phyloP scores from a whole-genome alignment of 2,888 invertebrate genomes.

The Emmelina monodactyla region DNA sequence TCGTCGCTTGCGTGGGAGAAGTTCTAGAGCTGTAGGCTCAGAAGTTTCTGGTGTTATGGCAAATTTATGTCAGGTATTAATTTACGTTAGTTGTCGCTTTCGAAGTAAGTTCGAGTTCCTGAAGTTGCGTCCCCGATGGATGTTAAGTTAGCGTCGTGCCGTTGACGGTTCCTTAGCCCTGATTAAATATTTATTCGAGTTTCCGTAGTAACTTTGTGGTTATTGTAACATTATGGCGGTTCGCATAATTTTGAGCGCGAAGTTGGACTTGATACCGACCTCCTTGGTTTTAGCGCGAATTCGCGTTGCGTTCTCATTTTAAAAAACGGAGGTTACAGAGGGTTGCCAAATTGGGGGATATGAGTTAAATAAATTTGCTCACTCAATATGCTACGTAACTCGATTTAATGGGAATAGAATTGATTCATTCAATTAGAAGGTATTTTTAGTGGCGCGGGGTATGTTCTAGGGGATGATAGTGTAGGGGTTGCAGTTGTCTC shows the following conservation, averaged over 20 bases:
- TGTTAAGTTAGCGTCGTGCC: slow-evolving; percentile 24
- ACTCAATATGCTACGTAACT: slow-evolving; percentile 65
- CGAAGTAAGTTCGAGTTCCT: slow-evolving; percentile 26
- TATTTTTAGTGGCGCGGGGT: slow-evolving; percentile 61
- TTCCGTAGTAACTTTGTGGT: slow-evolving; percentile 26
- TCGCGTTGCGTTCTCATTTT: neutral
- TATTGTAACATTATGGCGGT: slow-evolving; percentile 20
- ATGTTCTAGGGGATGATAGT: slow-evolving; percentile 32
- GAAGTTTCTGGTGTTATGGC: slow-evolving; percentile 56
- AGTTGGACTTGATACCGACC: too few relatives aligned
- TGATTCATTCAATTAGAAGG: slow-evolving; percentile 66
- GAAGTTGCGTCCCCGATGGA: slow-evolving; percentile 25
- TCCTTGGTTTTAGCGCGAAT: neutral
- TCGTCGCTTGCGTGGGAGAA: neutral
- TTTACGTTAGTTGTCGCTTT: slow-evolving; percentile 53
- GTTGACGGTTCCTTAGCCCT: slow-evolving; percentile 40
- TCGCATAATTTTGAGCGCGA: slow-evolving; percentile 12
- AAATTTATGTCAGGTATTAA: slow-evolving; percentile 66
- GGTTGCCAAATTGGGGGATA: slow-evolving; percentile 46
- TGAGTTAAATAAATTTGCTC: slow-evolving; percentile 66
- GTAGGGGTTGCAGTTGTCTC: slow-evolving; percentile 53
- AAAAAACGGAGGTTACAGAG: slow-evolving; percentile 2
- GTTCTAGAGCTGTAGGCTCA: slow-evolving; percentile 27
- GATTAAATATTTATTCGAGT: slow-evolving; percentile 54
- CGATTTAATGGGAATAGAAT: slow-evolving; percentile 66